phyloP scores from a whole-genome alignment of 2,888 invertebrate genomes.

The Galerucella calmariensis region DNA sequence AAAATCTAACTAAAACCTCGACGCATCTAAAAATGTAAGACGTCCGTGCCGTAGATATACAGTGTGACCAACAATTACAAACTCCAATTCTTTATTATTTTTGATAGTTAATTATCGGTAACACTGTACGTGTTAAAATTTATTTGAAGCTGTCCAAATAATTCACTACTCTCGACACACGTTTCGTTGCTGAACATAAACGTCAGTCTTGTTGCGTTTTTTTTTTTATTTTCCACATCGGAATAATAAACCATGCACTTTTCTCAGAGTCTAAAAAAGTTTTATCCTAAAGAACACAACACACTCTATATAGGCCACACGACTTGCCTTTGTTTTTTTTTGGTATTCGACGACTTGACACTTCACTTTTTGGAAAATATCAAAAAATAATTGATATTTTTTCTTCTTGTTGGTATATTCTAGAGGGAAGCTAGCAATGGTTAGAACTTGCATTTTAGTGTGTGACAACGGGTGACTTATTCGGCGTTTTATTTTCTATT shows the following conservation, averaged over 20 bases:
- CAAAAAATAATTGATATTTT: conserved; percentile 31
- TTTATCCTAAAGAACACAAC: conserved; percentile 48
- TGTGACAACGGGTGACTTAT: conserved; percentile 44
- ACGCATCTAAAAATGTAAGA: neutral
- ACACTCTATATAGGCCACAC: conserved; percentile 50
- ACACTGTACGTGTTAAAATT: neutral
- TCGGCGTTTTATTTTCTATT: conserved; percentile 29
- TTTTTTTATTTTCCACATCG: conserved; percentile 23
- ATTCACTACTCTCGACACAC: conserved; percentile 18
- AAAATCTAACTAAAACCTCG: too few species aligned
- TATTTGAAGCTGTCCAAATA: too few species aligned
- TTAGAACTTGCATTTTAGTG: conserved; percentile 43
- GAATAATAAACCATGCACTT: conserved; percentile 50
- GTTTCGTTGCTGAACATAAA: conserved; percentile 44
- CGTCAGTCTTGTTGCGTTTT: conserved; percentile 54
- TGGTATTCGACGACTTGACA: conserved; percentile 41
- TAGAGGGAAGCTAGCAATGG: conserved; percentile 42
- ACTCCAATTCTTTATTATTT: neutral
- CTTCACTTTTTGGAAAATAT: conserved; percentile 27
- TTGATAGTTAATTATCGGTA: neutral
- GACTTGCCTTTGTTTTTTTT: conserved; percentile 48
- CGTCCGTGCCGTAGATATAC: neutral
- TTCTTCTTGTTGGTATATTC: conserved; percentile 33
- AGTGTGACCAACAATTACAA: neutral
- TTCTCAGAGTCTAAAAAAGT: conserved; percentile 27